These are phyloP conservation scores for Pangasius macronema DNA, from an alignment of 2,797 vertebrate species.

Conservation along the genomic window DNA sequence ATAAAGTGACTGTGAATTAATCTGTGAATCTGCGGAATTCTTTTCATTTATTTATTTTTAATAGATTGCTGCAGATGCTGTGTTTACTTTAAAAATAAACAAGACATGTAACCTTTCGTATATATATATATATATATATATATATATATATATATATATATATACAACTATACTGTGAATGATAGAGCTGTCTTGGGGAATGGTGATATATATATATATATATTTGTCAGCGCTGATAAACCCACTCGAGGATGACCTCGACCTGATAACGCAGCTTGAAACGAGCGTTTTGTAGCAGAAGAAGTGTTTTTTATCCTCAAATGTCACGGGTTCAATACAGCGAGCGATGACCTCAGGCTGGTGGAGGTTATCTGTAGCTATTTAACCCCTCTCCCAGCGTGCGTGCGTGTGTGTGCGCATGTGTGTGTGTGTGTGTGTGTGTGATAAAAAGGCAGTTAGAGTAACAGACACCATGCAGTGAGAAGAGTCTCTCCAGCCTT, in stretches of 20 bases:
- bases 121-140: too few species aligned
- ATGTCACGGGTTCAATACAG: slow-evolving; percentile 42
- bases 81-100: background rate
- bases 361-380: slow-evolving; percentile 18
- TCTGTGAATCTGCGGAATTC: background rate
- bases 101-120: background rate
- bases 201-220: background rate
- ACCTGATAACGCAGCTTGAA: slow-evolving; percentile 18
- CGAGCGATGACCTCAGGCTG: slow-evolving; percentile 25
- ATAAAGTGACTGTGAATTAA: background rate
- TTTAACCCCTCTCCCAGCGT: slow-evolving; percentile 32
- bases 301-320: slow-evolving; percentile 16
- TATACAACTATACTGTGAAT: background rate
- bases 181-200: too few species aligned
- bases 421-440: slow-evolving; percentile 5
- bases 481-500: background rate
- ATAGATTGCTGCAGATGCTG: too few species aligned
- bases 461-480: slow-evolving; percentile 16
- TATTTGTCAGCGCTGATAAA: background rate
- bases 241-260: background rate
- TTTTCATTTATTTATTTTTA: background rate
- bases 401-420: background rate
- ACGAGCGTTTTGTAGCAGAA: slow-evolving; percentile 8
- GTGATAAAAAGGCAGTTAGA: slow-evolving; percentile 12
- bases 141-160: too few species aligned